Evolutionary conservation across 2,888 invertebrate species (phyloP), one percentile per base, ranked within the genome.

Genomic region (Chrysolina oricalcia): DNA sequence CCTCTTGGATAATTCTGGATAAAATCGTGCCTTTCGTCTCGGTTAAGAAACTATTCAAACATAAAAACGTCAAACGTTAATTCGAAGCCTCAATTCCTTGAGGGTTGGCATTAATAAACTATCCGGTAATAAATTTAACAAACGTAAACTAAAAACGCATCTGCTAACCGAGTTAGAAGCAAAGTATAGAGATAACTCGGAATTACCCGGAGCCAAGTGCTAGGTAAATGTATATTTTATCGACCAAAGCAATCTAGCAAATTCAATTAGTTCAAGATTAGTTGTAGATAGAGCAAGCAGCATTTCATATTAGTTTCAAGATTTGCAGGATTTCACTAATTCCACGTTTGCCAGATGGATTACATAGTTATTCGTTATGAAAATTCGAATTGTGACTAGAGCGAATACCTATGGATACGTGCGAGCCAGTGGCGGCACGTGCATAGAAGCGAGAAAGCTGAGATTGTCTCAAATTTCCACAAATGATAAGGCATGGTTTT

Each of bases 261-360:
- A 88, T 88, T 88, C 88, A 88, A 88, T 88, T 88, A 88, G 88
- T 85, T 84, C 86, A 88, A 87, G 88, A 88, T 88, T 88, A 88
- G 87, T 88, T 86, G 86, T 82, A 84, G 85, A 84, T 84, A 83
- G 83, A 82, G 80, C 79, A 70, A 79, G 79, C 79, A 80, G 79
- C 82, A 80, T 82, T 83, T 81, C 82, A 81, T 82, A 82, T 83
- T 84, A 84, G 81, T 81, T 82, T 81, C 81, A 79, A 81, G 84
- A 83, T 84, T 81, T 80, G 73, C 78, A 75, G 82, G 82, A 81
- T 81, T 78, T 80, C 73, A 77, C 75, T 82, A 82, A 82, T 82
- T 82, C 81, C 79, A 78, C 80, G 78, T 79, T 78, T 78, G 77
- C 72, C 76, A 72, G 64, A 67, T 35, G 59, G 59, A 59, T 59